Evolutionary conservation across 2,888 invertebrate genomes (phyloP), one percentile per base, ranked within the genome.

Genomic region (Drosophila yooni): DNA sequence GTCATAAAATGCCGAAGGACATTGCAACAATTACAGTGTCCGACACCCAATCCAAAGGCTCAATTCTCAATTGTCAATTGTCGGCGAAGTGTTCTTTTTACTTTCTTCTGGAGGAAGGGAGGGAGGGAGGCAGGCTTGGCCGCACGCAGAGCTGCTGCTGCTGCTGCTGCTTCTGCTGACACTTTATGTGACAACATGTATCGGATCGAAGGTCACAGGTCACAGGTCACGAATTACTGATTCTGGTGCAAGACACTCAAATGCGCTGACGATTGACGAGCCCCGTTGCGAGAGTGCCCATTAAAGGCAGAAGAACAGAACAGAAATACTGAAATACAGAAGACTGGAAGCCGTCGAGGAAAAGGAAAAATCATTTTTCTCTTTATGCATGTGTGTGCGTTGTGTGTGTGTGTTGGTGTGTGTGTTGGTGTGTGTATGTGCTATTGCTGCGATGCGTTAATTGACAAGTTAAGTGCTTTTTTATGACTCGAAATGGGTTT

Each of bases 391-490:
- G 34, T 63, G 43, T 63, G 10, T 59, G 52, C 8, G 50, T 25
- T 29, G 59, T 43, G 50, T 40, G 18, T 53, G 34, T 36, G 52
- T 15, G 43, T 15, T n/a, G n/a, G n/a, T n/a, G 29, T 51, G n/a
- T 29, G 33, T 40, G 51, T n/a, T 21, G 8, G 18, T 40, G 53
- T 40, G 62, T 27, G 46, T 46, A n/a, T 43, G 58, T 73, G 63
- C 13, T 68, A 64, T 81, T 73, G 65, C 73, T 48, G 66, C 61
- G 61, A 62, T 59, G 84, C 79, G 89, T 88, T 90, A 89, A 90
- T 86, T 89, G 88, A 88, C 86, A 78, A 84, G 81, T 87, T 87
- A 86, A 91, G 91, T 91, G 91, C 84, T 82, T 91, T 91, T 90
- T 91, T 91, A 91, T 90, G 88, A 85, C 66, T 83, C 68, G 73